Conservation (phyloP, 2,888 invertebrate species). For the Drosophila nr. fundita region DNA sequence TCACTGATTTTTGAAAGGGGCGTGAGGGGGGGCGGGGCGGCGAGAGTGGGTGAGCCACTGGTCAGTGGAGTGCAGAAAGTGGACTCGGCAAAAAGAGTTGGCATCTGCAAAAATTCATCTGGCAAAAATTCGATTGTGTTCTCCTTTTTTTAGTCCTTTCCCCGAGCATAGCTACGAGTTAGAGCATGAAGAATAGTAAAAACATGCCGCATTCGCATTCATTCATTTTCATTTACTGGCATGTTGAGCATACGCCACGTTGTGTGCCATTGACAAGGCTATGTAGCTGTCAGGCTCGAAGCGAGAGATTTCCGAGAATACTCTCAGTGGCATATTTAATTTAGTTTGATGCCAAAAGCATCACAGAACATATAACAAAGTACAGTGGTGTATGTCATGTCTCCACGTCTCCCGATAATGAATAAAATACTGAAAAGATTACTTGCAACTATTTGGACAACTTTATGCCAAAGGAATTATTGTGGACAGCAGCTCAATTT, state of each 20-base stretch:
- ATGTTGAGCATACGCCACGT: slow-evolving; percentile 54
- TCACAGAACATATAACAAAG: slow-evolving; percentile 10
- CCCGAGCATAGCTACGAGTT: slow-evolving; percentile 41
- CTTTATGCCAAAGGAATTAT: neutral
- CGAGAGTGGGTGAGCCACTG: neutral
- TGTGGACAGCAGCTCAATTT: neutral
- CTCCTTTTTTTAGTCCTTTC: slow-evolving; percentile 17
- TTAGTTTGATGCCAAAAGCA: slow-evolving; percentile 28
- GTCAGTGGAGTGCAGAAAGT: neutral
- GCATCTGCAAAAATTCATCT: slow-evolving; percentile 66
- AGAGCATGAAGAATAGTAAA: slow-evolving; percentile 46
- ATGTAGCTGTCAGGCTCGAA: slow-evolving; percentile 45
- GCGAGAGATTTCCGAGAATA: slow-evolving; percentile 30
- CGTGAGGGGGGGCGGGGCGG: no score
- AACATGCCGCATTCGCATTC: slow-evolving; percentile 59
- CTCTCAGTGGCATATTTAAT: slow-evolving; percentile 40
- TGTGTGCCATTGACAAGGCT: slow-evolving; percentile 61
- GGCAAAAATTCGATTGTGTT: slow-evolving; percentile 65
- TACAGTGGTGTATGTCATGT: slow-evolving; percentile 12
- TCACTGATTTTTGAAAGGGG: slow-evolving; percentile 61
- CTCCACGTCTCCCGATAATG: neutral
- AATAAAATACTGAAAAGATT: neutral
- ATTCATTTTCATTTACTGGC: slow-evolving; percentile 72
- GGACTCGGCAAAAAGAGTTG: slow-evolving; percentile 38
- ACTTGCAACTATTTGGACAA: neutral